Percentiles rank a stretch among this genome's conserved stretches.
phyloP scores from a whole-genome alignment of 2,888 invertebrate genomes.

The Rhorus exstirpatorius region DNA sequence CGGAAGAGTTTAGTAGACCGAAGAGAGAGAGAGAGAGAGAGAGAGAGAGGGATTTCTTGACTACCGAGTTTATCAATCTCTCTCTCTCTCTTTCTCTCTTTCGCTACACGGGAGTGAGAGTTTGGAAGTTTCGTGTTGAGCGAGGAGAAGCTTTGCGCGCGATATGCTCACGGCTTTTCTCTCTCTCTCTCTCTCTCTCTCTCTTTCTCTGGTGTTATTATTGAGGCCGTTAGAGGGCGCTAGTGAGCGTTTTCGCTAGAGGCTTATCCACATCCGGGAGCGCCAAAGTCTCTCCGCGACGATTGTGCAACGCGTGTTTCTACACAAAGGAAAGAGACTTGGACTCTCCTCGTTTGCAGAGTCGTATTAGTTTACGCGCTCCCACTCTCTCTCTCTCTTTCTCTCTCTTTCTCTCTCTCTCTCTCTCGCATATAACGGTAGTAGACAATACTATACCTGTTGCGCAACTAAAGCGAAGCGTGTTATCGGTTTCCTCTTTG shows the following conservation, averaged over 20 bases:
- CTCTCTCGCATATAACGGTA: conserved; percentile 53
- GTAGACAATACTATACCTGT: conserved; percentile 77
- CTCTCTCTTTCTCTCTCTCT: conserved; percentile 43
- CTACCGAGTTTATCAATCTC: conserved; percentile 4
- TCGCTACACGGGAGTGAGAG: conserved; percentile 36
- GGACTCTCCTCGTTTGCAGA: conserved; percentile 50
- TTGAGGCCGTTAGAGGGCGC: conserved; percentile 38
- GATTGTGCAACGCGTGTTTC: conserved; percentile 53
- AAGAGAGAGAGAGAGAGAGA: conserved; percentile 24
- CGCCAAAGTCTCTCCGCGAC: conserved; percentile 43
- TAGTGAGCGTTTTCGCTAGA: conserved; percentile 50
- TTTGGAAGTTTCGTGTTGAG: conserved; percentile 59
- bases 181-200: conserved; percentile 23
- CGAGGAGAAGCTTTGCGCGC: conserved; percentile 55
- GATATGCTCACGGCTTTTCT: conserved; percentile 35
- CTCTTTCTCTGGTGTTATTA: conserved; percentile 31
- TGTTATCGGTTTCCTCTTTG: conserved; percentile 82
- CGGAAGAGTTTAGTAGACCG: conserved; percentile 65
- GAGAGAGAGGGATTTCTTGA: neutral
- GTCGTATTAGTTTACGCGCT: conserved; percentile 66
- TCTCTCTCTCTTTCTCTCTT: conserved; percentile 2
- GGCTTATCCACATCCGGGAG: conserved; percentile 72
- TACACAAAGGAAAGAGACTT: neutral
- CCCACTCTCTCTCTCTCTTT: conserved; percentile 31
- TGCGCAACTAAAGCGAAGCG: conserved; percentile 79